Base-by-base conservation (phyloP, 2,113 vertebrate species). In the Bucco capensis region DNA sequence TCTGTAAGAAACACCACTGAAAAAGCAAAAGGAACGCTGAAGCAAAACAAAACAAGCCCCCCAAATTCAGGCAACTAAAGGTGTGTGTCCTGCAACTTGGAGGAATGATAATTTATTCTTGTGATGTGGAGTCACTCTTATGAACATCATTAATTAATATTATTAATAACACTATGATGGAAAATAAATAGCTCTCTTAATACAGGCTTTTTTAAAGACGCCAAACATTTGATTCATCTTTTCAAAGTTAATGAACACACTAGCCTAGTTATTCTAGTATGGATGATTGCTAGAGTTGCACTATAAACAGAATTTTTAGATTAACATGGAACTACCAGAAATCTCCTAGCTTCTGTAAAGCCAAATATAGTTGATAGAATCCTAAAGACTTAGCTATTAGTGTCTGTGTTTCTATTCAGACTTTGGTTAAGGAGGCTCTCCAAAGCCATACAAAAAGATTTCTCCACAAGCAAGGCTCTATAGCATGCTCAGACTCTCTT, bases 361-460 rank as follows among this genome's bases (percentile, higher is more conserved):
- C 50, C 61, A 93, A 86, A 69, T 30, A 28, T 2, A 37, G 56
- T 8, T 86, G 73, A 70, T 6, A 70, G 53, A 58, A 33, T 57
- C 60, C 49, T 61, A 66, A 19, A 64, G 57, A 51, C 50, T 60
- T 40, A 40, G 57, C 73, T n/a, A 46, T 49, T 66, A 46, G 58
- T 33, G 87, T 84, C 94, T 95, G 94, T 72, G 86, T 96, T 93
- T 96, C 74, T 40, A 47, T 47, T 92, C 40, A 47, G 86, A 96
- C 94, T 93, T 83, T 89, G 71, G 64, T 51, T 72, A 89, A 83
- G 72, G 33, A 46, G 70, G 91, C 93, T 92, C 92, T 94, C 95
- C 93, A 95, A 97, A 98, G 92, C 96, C 97, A 94, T 95, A 88
- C 69, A 93, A 93, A 95, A 96, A 96, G 97, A 98, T 97, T 96